Base-by-base conservation (phyloP, 2,797 vertebrate genomes). In the Acanthornis magna region DNA sequence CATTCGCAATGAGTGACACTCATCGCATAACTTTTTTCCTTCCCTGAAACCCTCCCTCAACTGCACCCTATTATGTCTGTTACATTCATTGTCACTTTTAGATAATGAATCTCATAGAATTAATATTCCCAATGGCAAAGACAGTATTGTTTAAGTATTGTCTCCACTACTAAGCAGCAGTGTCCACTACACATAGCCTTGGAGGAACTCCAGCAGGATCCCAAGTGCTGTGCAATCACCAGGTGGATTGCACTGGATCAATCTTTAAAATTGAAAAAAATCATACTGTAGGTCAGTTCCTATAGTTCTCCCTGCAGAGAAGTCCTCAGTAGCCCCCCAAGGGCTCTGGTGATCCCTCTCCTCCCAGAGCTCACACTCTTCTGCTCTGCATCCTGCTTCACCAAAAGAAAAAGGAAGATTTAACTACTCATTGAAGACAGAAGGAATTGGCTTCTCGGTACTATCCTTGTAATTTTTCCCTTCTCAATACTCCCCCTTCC, bases 231-330 rank as follows among this genome's bases (percentile, higher is more conserved):
- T 38, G 57, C 14, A 60, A 65, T 61, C 50, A 50, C 13, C 2
- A 3, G 8, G 32, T 62, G 74, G 34, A 75, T 19, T 72, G 18
- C 10, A 61, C 12, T 48, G 26, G 25, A 27, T 50, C 0, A 0
- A 32, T 54, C 26, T 71, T 38, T 75, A 57, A 86, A 94, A 74
- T 55, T 18, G 8, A 70, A 70, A 93, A 51, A 51, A 26, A 4
- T 26, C 30, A 27, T 25, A 29, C 4, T 67, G 8, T 21, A 86
- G 43, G 45, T 58, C 36, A 48, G 34, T 51, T 94, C 53, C 55
- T 50, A 30, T 9, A 62, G 26, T 32, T 66, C 34, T 58, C 1
- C 5, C 1, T 4, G 32, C 7, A 66, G 40, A 19, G 42, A 82
- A 48, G 34, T 38, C 53, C 30, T 60, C 5, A 60, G 42, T 4